Base-by-base conservation (phyloP, 1,140 invertebrate genomes). In the Lutraria rhynchaena region DNA sequence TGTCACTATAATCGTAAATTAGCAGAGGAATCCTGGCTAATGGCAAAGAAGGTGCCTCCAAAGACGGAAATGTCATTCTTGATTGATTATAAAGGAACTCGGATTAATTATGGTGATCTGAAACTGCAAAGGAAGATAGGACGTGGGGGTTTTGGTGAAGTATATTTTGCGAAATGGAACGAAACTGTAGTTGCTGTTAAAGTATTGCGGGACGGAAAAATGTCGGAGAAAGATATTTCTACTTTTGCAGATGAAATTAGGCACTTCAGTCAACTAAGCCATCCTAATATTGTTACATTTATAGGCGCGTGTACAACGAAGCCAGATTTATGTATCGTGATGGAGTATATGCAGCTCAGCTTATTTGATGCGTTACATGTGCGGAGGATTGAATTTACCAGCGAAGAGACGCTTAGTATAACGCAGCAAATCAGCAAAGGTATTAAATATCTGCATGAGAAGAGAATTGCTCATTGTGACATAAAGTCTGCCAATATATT, bases 261-360 rank as follows among this genome's bases (percentile, higher is more conserved):
- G 37, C 31, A 84, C 0, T 63, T 86, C 27, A 70, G 81, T 46
- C n/a, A 53, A 17, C 53, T 86, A 1, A 63, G 82, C 17, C 82
- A 87, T 53, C 80, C 75, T 1, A 86, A 84, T 53, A 84, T 87
- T 19, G 84, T 87, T 22, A 51, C 61, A 22, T 87, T 86, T 37
- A 49, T 86, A 0, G 86, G 84, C 1, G 85, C 85, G 2, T 84
- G 81, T 44, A 44, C 37, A 9, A 61, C 58, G 15, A 76, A 57
- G 1, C 83, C 83, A 31, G 76, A 86, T 41, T 60, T 86, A 11
- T 73, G 74, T 15, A 87, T 85, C 27, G 82, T 87, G 2, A 84
- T 85, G 82, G 86, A 87, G 53, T 84, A 81, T 60, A 87, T 87
- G 86, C 75, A 83, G 17, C 71, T 71, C 35, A 85, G 84, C 63